A percentile compares a stretch with the other conserved stretches of the same genome.
Conservation (phyloP, 2,888 invertebrate species). For the Mimachlamys varia region DNA sequence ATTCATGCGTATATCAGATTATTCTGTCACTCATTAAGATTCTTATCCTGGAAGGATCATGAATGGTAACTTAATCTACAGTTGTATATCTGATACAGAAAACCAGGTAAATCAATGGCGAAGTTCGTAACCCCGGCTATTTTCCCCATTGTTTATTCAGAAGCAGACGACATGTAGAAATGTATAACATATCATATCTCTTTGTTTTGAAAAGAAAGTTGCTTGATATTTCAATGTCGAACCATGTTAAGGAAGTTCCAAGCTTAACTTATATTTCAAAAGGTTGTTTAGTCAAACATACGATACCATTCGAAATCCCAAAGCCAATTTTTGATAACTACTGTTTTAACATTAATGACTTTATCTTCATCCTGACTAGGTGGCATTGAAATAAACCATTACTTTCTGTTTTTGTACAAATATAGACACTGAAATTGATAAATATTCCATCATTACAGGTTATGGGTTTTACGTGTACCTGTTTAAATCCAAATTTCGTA, state of each 20-base stretch:
- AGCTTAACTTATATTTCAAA: not conserved
- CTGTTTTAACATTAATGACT: no score
- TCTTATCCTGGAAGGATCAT: not conserved
- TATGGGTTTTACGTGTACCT: no score
- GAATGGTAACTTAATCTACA: no score
- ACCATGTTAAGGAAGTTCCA: no score
- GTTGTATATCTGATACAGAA: not conserved
- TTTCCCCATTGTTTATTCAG: not conserved
- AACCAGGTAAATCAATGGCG: not conserved
- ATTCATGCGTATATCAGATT: conserved; percentile 17
- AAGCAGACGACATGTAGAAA: not conserved
- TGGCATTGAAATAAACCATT: no score
- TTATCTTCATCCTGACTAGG: no score
- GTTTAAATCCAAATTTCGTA: no score
- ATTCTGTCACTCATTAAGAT: conserved; percentile 11
- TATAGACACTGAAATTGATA: not conserved
- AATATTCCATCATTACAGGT: not conserved
- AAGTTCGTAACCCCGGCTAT: not conserved
- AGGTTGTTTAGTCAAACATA: not conserved
- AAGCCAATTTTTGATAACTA: no score
- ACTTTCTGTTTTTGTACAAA: not conserved
- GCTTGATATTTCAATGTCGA: not conserved
- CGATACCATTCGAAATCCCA: no score
- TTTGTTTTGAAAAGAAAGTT: conserved; percentile 22
- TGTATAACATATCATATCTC: not conserved